A percentile compares a stretch with the other conserved stretches of the same genome.
phyloP scores from a whole-genome alignment of 1,140 invertebrate species.

The Mesaphorura yosii region DNA sequence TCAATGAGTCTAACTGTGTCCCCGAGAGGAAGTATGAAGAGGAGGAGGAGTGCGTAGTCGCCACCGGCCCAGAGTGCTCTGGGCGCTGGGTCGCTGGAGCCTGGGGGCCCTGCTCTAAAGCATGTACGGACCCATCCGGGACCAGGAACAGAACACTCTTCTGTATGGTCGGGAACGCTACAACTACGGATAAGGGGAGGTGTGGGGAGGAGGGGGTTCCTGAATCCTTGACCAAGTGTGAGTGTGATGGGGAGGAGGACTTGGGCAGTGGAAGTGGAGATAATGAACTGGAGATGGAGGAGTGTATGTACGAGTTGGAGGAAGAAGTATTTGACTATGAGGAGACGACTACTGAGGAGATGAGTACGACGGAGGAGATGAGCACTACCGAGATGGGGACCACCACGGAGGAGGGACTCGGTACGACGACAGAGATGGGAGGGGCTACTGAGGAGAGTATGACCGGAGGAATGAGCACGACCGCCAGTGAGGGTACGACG shows the following conservation, averaged over 20 bases:
- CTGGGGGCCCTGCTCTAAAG: too few species aligned
- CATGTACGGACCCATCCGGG: too few species aligned
- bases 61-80: conserved; percentile 48
- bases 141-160: too few species aligned
- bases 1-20: conserved; percentile 61
- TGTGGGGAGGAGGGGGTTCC: conserved; percentile 9
- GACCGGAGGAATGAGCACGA: too few species aligned
- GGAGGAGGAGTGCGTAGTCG: conserved; percentile 53
- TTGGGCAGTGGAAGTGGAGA: conserved; percentile 32
- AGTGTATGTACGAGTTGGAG: too few species aligned
- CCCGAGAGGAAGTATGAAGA: conserved; percentile 51
- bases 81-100: conserved; percentile 76
- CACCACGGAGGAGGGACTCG: not conserved
- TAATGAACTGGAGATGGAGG: not conserved
- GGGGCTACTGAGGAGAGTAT: too few species aligned
- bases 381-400: conserved; percentile 23
- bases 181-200: conserved; percentile 39
- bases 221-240: conserved; percentile 16
- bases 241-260: conserved; percentile 7
- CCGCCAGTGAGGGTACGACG: not conserved
- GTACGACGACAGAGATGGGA: too few species aligned
- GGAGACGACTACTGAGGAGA: conserved; percentile 38
- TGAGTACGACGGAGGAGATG: conserved; percentile 40
- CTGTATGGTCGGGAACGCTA: conserved; percentile 60
- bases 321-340: too few species aligned